Base-by-base conservation (phyloP, 2,113 vertebrate genomes). In the Microcebus jonahi region DNA sequence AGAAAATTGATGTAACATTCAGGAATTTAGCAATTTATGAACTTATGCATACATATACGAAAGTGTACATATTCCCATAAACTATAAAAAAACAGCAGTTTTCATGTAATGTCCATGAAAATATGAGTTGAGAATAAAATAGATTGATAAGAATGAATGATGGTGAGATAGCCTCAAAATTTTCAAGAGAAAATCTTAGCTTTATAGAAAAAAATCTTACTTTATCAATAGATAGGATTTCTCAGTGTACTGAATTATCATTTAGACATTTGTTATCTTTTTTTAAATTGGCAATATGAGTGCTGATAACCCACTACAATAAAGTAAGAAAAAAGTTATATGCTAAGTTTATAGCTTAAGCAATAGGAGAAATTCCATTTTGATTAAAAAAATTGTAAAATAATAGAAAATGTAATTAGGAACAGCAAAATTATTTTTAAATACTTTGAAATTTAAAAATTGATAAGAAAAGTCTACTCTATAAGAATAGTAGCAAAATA, bases 341-440 rank as follows among this genome's bases (percentile, higher is more conserved):
- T 75, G 8, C 4, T 80, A 86, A 89, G 8, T 83, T 75, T 59
- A 53, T 42, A 71, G 8, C 3, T 83, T 93, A 83, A 57, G 8
- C 8, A 83, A 65, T 89, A 87, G 11, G 23, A 50, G 55, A 75
- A 36, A 14, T 79, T 8, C 11, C 12, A 36, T 67, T 96, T 92
- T 57, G 1, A 57, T 63, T 87, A 59, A 89, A 83, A 90, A 67
- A 59, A 48, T 79, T 87, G 55, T 94, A 31, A 71, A 75, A 83
- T 86, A 76, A 31, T 55, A 65, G 7, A 42, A 90, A 95, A 50
- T 2, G 27, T 0, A 13, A 31, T 92, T 63, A 65, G 55, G 25
- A 76, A 86, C 67, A 67, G 20, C 59, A 73, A 77, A 86, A 80
- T 92, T 94, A 86, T 87, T 91, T 89, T 83, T 65, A 39, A 95